These are phyloP conservation scores for Poeciliopsis presidionis DNA, from an alignment of 2,797 vertebrate genomes.

Conservation along the genomic window DNA sequence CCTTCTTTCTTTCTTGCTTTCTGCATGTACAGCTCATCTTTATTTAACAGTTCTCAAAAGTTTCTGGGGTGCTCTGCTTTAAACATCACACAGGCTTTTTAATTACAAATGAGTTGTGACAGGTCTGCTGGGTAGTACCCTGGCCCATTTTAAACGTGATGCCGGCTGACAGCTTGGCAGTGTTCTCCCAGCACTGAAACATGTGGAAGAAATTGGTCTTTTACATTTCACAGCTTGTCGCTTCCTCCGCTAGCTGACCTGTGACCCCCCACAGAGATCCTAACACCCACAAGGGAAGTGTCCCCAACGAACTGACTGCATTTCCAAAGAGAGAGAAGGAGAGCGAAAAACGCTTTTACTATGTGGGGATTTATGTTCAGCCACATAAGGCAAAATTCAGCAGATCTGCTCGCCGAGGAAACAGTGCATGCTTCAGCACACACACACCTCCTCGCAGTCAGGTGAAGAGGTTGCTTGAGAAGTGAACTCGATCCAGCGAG, in stretches of 20 bases:
- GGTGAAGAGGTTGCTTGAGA: conserved; percentile 73
- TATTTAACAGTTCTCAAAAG: conserved; percentile 86
- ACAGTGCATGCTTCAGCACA: conserved; percentile 20
- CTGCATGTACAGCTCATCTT: conserved; percentile 81
- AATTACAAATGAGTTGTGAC: conserved; percentile 96
- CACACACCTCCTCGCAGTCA: conserved; percentile 36
- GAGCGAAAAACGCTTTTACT: conserved; percentile 68
- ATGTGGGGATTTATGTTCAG: conserved; percentile 84
- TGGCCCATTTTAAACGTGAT: conserved; percentile 89
- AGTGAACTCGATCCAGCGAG: conserved; percentile 75
- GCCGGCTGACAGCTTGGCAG: conserved; percentile 88
- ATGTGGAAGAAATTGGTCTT: conserved; percentile 99
- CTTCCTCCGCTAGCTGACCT: conserved; percentile 95
- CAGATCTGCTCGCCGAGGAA: conserved; percentile 43
- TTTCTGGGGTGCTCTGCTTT: conserved; percentile 87
- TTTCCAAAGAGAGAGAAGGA: conserved; percentile 71
- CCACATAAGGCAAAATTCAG: conserved; percentile 66
- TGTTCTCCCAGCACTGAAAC: conserved; percentile 89
- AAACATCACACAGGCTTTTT: conserved; percentile 89
- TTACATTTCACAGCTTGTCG: conserved; percentile 99
- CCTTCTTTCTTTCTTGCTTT: background rate
- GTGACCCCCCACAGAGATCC: conserved; percentile 93
- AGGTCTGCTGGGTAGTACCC: conserved; percentile 88
- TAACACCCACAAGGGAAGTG: conserved; percentile 94
- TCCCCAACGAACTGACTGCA: conserved; percentile 84